Conservation (phyloP, 2,113 vertebrate species). For the Notiomystis cincta region DNA sequence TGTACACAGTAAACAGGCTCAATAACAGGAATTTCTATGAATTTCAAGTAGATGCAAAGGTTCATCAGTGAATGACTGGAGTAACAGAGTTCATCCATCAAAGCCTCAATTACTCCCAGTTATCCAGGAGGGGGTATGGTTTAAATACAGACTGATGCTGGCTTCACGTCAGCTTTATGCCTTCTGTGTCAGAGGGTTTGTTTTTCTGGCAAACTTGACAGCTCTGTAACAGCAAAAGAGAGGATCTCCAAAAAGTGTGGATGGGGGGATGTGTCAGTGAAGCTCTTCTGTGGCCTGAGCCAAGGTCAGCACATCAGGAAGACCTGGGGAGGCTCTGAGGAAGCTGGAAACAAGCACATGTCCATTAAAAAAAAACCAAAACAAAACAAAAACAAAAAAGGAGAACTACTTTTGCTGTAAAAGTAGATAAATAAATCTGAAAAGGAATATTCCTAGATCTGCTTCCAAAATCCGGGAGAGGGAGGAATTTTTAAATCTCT, state of each 20-base stretch:
- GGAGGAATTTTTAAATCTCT: neutral
- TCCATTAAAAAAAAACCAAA: neutral
- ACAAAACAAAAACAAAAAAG: neutral
- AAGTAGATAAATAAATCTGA: neutral
- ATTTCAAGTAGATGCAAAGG: slow-evolving; percentile 28
- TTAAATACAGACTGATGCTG: neutral
- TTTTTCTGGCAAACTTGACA: neutral
- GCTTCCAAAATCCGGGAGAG: neutral
- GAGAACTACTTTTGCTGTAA: neutral
- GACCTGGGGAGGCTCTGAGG: neutral
- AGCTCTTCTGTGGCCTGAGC: neutral
- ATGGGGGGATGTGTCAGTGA: neutral
- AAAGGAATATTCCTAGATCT: neutral
- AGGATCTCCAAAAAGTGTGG: neutral
- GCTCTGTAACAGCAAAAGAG: neutral
- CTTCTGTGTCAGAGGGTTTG: neutral
- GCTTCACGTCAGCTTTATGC: neutral
- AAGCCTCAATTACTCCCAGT: slow-evolving; percentile 14
- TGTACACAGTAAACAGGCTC: slow-evolving; percentile 7
- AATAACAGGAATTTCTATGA: slow-evolving; percentile 23
- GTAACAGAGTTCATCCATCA: slow-evolving; percentile 35
- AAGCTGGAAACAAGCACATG: neutral
- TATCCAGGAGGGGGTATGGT: neutral
- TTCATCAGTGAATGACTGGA: neutral
- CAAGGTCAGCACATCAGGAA: neutral